Base-by-base conservation (phyloP, 2,113 vertebrate species). In the Callocephalon fimbriatum region DNA sequence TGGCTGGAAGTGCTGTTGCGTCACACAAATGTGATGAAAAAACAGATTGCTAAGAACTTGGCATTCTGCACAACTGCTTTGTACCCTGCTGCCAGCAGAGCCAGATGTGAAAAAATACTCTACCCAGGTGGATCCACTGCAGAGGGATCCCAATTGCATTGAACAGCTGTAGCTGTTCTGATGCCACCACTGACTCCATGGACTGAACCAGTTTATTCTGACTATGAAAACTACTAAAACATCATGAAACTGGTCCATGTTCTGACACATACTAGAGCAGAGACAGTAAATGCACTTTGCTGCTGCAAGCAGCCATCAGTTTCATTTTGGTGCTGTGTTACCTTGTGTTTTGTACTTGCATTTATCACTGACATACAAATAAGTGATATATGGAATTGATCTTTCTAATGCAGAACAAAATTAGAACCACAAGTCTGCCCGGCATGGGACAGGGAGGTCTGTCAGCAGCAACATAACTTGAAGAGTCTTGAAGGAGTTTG, bases 161-260 rank as follows among this genome's bases (percentile, higher is more conserved):
- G 18, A 68, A 47, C 35, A 58, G 44, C 48, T 40, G 27, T 23
- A 44, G 31, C 51, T 10, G 1, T 51, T 70, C 37, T 61, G 26
- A 48, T 48, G n/a, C 25, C 50, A 38, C 37, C 19, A 15, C 63
- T 61, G 45, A 61, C 32, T 29, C 48, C 35, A 37, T 1, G 2
- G 38, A 15, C 40, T 51, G 37, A 67, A 80, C 3, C 62, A 44
- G 12, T 8, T 74, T 73, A 20, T 54, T 87, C 23, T 75, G 12
- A 72, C 32, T 15, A 15, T 1, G 20, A 54, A 58, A 88, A 48
- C 15, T 20, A 12, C 2, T 50, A 31, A 53, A 92, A 67, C 1
- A 0, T 23, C 56, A 50, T 3, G 2, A 65, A 77, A 62, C 7
- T 13, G 18, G 12, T 23, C 70, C 6, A 2, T 12, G 10, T 9